Conservation (phyloP, 2,113 vertebrate species). For the Rhinogobius similis region DNA sequence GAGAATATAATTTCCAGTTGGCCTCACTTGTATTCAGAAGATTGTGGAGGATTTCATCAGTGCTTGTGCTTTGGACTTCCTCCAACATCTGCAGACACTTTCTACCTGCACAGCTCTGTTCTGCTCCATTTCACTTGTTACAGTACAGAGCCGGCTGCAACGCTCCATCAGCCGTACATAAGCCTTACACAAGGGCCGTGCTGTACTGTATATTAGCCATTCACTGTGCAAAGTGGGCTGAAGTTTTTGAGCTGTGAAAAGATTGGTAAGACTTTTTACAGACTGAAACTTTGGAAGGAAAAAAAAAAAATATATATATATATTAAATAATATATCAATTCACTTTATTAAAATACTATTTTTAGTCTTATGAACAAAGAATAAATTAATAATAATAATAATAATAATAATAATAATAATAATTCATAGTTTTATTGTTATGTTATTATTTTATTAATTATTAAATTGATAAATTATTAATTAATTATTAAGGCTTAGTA, state of each 20-base stretch:
- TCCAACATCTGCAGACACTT: slow-evolving; percentile 22
- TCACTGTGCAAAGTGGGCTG: neutral
- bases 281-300: neutral
- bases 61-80: slow-evolving; percentile 19
- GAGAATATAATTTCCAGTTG: slow-evolving; percentile 1
- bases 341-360: too few relatives aligned
- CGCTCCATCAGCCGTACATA: slow-evolving; percentile 22
- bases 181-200: slow-evolving; percentile 27
- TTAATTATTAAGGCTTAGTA: too few relatives aligned
- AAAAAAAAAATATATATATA: neutral
- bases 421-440: too few relatives aligned
- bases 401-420: too few relatives aligned
- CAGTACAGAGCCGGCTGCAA: slow-evolving; percentile 3
- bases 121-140: slow-evolving; percentile 25
- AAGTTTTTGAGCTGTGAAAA: neutral
- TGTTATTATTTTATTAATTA: too few relatives aligned
- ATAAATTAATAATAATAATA: too few relatives aligned
- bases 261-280: neutral
- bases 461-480: too few relatives aligned
- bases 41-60: slow-evolving; percentile 19
- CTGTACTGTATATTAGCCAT: neutral
- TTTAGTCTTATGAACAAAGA: too few relatives aligned
- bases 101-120: slow-evolving; percentile 21
- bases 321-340: neutral
- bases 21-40: slow-evolving; percentile 3